A percentile compares a stretch with the other conserved stretches of the same genome.
Evolutionary conservation across 2,797 vertebrate genomes (phyloP).

Genomic region (Acanthurus tractus): DNA sequence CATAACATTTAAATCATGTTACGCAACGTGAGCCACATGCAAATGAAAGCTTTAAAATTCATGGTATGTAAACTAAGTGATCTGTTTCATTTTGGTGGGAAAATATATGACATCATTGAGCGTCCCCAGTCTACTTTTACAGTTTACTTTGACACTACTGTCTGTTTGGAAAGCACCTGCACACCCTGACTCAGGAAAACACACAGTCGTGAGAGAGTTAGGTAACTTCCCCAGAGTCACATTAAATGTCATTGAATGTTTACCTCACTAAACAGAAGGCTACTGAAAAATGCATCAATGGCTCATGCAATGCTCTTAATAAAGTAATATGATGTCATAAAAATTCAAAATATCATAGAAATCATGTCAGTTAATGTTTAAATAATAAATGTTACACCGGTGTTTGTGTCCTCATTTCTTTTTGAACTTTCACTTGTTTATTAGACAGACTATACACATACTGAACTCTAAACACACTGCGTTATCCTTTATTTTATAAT

Average conservation of each 20-base stretch:
- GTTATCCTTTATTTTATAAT: neutral
- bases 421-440: neutral
- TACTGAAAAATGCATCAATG: neutral
- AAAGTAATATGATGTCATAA: neutral
- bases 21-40: neutral
- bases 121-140: too few species aligned
- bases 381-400: neutral
- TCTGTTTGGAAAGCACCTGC: constrained; percentile 57
- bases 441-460: neutral
- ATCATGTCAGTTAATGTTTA: neutral
- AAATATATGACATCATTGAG: constrained; percentile 17
- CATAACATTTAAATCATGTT: neutral
- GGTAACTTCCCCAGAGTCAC: constrained; percentile 48
- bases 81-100: neutral
- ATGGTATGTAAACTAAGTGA: neutral
- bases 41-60: neutral
- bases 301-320: neutral
- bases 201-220: neutral
- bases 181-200: constrained; percentile 16
- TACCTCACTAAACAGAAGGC: neutral
- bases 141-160: neutral
- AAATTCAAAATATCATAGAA: neutral
- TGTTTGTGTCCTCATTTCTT: neutral
- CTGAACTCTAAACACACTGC: too few species aligned
- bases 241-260: neutral